phyloP scores from a whole-genome alignment of 2,113 vertebrate genomes.

The Coracopsis vasa region DNA sequence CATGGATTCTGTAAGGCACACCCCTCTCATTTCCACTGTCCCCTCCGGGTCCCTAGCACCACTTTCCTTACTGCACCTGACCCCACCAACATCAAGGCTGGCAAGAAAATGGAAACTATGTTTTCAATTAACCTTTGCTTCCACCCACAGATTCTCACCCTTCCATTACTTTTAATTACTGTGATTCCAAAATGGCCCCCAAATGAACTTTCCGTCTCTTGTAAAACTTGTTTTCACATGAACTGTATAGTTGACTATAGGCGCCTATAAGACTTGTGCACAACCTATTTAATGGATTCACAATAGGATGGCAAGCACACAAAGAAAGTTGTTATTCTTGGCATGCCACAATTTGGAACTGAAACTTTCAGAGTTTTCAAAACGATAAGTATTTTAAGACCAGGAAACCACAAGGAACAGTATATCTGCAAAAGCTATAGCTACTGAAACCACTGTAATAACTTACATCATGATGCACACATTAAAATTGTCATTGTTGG shows the following conservation, averaged over 20 bases:
- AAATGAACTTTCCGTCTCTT: conserved; percentile 62
- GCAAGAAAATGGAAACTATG: conserved; percentile 48
- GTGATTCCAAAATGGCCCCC: conserved; percentile 54
- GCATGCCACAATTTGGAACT: conserved; percentile 69
- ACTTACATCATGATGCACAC: background rate
- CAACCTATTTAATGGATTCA: conserved; percentile 61
- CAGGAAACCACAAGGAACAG: conserved; percentile 80
- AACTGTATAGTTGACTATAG: background rate
- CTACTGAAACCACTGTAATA: background rate
- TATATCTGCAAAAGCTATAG: conserved; percentile 59
- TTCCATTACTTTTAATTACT: conserved; percentile 47
- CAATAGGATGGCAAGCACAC: conserved; percentile 55
- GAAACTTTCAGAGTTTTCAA: conserved; percentile 68
- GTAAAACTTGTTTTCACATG: conserved; percentile 9
- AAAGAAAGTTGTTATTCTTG: conserved; percentile 81
- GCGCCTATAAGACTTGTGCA: conserved; percentile 55
- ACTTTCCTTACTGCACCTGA: conserved; percentile 37
- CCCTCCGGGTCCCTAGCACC: background rate
- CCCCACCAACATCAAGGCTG: conserved; percentile 23
- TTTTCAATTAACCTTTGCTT: conserved; percentile 55
- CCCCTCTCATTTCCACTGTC: conserved; percentile 53
- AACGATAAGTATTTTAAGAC: conserved; percentile 73
- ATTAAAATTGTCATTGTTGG: background rate
- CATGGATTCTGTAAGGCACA: conserved; percentile 15
- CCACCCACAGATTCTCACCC: conserved; percentile 31